Percentiles rank a stretch among this genome's conserved stretches.
Conservation (phyloP, 1,140 invertebrate genomes). For the Oreohelix idahoensis region DNA sequence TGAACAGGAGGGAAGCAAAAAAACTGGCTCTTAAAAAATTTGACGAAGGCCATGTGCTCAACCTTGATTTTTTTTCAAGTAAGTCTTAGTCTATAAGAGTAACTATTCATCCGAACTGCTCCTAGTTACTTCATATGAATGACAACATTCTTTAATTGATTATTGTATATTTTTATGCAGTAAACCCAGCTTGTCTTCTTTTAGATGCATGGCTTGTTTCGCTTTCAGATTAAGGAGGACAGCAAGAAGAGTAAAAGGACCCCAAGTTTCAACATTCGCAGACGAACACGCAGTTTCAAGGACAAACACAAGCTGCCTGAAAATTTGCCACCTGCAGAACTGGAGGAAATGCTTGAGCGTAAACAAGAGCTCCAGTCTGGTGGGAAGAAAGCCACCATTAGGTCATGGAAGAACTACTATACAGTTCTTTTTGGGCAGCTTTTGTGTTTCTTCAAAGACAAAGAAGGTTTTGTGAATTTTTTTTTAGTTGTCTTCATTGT, state of each 20-base stretch:
- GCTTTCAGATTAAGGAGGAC: conserved; percentile 54
- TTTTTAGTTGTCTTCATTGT: too few species aligned
- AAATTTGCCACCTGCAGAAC: conserved; percentile 88
- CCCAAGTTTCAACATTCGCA: conserved; percentile 92
- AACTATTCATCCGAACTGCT: too few species aligned
- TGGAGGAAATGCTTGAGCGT: conserved; percentile 91
- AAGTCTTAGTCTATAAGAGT: too few species aligned
- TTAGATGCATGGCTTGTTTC: background rate
- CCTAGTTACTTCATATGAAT: too few species aligned
- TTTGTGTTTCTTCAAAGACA: conserved; percentile 97
- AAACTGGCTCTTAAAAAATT: too few species aligned
- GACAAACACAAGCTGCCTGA: conserved; percentile 74
- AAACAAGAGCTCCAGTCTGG: conserved; percentile 95
- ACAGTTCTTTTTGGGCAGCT: conserved; percentile 96
- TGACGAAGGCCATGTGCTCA: too few species aligned
- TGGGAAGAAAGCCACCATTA: conserved; percentile 92
- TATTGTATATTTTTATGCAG: conserved; percentile 6
- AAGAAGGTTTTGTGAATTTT: conserved; percentile 78
- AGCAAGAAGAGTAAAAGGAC: conserved; percentile 79
- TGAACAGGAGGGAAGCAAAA: too few species aligned
- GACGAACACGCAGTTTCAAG: conserved; percentile 87
- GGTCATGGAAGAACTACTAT: conserved; percentile 96
- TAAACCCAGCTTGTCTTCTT: background rate
- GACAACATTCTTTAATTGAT: background rate
- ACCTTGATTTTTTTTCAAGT: too few species aligned